Evolutionary conservation across 2,113 vertebrate species (phyloP), one percentile per base, ranked within the genome.

Genomic region (Cettia cetti): DNA sequence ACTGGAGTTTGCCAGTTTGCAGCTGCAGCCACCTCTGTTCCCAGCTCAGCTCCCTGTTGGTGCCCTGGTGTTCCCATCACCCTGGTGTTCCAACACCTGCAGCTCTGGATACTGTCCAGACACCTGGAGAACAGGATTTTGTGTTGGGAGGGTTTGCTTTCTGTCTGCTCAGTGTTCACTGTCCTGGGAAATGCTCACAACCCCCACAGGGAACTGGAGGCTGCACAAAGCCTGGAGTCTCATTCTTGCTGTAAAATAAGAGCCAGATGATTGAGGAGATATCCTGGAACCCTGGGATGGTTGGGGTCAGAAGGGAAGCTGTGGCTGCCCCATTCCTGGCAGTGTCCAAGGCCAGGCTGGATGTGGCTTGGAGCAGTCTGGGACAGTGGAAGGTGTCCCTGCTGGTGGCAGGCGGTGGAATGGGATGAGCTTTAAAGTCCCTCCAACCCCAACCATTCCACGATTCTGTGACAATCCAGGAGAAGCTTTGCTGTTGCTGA

Each of bases 191-290:
- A 49, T 26, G 59, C n/a, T 56, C 26, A 13, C 64, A 89, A 2
- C 9, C 10, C 12, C 26, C 70, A 3, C 2, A 7, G 63, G 33
- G 27, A 63, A 4, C 45, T 49, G 31, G 53, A 31, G 60, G 24
- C 83, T 52, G 53, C n/a, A 11, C 28, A 44, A 9, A 56, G 4
- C 12, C 56, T 8, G 15, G 40, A 35, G 17, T 37, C 24, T 63
- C 45, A 4, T 17, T 23, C 37, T n/a, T 42, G 23, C 37, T 71
- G 6, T 28, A 13, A 15, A 56, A 23, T 2, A n/a, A 27, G 35
- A 79, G 30, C 10, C 15, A 15, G 23, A 27, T 27, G 13, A 33
- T 12, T 2, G 16, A 28, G 40, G 37, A 1, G 5, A 0, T 27
- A 28, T 45, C 68, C 47, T 13, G 2, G 21, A 24, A 47, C 33